A percentile compares a stretch with the other conserved stretches of the same genome.
Conservation (phyloP, 2,888 invertebrate species). For the Ceriagrion tenellum region DNA sequence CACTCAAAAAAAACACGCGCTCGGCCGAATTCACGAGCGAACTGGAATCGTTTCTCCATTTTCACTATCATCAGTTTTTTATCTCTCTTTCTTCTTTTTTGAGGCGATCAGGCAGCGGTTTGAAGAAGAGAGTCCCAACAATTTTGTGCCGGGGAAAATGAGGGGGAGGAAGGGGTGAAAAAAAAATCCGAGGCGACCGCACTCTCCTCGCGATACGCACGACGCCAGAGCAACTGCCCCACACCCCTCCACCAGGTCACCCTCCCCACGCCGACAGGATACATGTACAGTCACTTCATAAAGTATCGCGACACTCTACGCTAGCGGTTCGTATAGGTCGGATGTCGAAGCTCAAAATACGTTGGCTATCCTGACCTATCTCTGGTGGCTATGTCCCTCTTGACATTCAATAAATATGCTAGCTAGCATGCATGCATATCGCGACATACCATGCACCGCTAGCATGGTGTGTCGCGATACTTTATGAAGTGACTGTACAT, state of each 20-base stretch:
- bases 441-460: too few species aligned
- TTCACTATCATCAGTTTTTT: not conserved
- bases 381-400: too few species aligned
- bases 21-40: not conserved
- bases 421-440: too few species aligned
- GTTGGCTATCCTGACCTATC: too few species aligned
- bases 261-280: not conserved
- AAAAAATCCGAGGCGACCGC: not conserved
- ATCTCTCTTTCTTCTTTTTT: not conserved
- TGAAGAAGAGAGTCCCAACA: slow-evolving; percentile 25
- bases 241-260: not conserved
- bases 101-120: not conserved
- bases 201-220: not conserved
- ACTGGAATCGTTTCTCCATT: not conserved
- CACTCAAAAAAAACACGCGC: not conserved
- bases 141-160: not conserved
- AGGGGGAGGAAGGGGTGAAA: not conserved
- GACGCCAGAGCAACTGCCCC: not conserved
- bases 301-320: too few species aligned
- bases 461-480: too few species aligned
- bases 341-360: too few species aligned
- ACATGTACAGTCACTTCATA: too few species aligned
- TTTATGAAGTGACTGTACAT: too few species aligned
- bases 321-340: too few species aligned
- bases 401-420: too few species aligned